These are phyloP conservation scores for Venusia cambrica DNA, from an alignment of 2,888 invertebrate genomes.

Conservation along the genomic window DNA sequence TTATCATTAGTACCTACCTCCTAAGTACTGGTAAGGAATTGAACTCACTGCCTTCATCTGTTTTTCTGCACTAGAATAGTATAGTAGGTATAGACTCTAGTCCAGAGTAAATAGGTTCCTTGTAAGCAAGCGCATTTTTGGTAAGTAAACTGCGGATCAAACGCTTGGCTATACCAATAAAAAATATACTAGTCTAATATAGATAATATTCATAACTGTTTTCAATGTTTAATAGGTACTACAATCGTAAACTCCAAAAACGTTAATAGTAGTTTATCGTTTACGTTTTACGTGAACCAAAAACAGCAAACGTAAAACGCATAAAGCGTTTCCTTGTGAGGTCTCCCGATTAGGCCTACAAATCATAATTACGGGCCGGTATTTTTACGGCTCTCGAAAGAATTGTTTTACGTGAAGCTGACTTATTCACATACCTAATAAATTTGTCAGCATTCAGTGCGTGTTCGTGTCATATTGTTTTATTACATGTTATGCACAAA, in stretches of 20 bases:
- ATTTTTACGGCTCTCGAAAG: conserved; percentile 29
- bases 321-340: conserved; percentile 17
- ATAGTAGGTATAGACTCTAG: no score
- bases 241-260: conserved; percentile 10
- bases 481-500: conserved; percentile 45
- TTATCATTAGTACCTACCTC: no score
- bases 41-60: no score
- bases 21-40: no score
- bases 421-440: conserved; percentile 41
- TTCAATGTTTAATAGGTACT: conserved; percentile 5
- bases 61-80: no score
- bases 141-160: no score
- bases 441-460: conserved; percentile 40
- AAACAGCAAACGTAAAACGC: conserved; percentile 14
- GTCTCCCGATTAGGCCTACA: conserved; percentile 27
- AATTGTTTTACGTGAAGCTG: conserved; percentile 37
- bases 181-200: no score
- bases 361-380: conserved; percentile 24
- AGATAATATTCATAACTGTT: no score
- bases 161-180: no score
- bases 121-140: no score
- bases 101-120: no score
- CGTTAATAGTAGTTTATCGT: conserved; percentile 17
- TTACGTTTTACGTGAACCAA: conserved; percentile 13
- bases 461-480: conserved; percentile 44